Base-by-base conservation (phyloP, 23 tunicate species). In the Styela clava region DNA sequence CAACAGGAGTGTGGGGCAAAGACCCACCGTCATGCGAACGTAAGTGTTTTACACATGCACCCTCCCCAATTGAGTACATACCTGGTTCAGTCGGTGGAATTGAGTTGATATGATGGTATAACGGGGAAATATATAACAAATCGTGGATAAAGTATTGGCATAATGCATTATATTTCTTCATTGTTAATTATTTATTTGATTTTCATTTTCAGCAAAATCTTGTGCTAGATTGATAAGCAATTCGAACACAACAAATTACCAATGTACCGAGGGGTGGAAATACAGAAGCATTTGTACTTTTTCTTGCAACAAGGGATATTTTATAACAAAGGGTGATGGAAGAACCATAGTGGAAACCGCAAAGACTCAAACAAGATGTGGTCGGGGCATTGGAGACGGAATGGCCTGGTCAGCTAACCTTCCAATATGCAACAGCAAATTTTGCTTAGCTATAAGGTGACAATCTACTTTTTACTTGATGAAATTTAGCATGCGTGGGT, bases 211-310 rank as follows among this genome's bases (percentile, higher is more conserved):
- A 73, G 78, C 78, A 27, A 73, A 73, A 35, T 73, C 78, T 16
- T 73, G 78, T 31, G 62, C 78, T 31, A 31, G 27, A 33, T 73
- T 73, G 78, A 35, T 73, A 31, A 73, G 27, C 51, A 35, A 73
- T 31, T 16, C 18, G 19, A 73, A 33, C 44, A 67, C 31, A 27
- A 73, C 78, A 19, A 35, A 73, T 31, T 31, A n/a, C 78, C 18
- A 73, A 33, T 73, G 78, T 73, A 73, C 78, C 18, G 56, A 73
- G 19, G 78, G 78, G 18, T 73, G 78, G 78, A 73, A 73, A 35
- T 73, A 73, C 61, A 31, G 78, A 1, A 73, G 78, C 22, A 16
- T 73, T 0, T 73, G 78, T n/a, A 73, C 51, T 33, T 73, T 73
- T 61, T 16, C 78, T 0, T 73, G 78, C 78, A 73, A 73, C 16